Conservation (phyloP, 2,113 vertebrate genomes). For the Lophura nycthemera region DNA sequence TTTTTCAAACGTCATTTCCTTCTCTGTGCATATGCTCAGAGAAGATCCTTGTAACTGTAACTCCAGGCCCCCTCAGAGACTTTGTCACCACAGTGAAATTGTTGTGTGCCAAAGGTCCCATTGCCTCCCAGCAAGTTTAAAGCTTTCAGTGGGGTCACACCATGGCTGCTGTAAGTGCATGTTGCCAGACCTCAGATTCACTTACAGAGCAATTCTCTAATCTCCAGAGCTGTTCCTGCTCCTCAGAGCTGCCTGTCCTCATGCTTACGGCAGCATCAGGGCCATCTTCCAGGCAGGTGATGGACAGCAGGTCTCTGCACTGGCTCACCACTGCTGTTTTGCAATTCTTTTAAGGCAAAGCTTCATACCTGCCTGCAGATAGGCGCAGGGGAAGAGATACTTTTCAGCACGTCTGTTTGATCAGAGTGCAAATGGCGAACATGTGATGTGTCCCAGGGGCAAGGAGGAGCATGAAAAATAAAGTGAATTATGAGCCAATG, state of each 20-base stretch:
- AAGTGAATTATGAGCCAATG: background rate
- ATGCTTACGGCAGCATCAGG: background rate
- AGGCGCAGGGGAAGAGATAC: background rate
- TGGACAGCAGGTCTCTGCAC: background rate
- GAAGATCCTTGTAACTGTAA: background rate
- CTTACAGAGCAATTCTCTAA: background rate
- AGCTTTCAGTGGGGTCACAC: background rate
- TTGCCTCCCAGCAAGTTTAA: background rate
- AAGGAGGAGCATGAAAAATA: background rate
- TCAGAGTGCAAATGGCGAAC: background rate
- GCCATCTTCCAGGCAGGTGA: background rate
- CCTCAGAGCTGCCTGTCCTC: background rate
- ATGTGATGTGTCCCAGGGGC: background rate
- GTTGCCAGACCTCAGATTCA: background rate
- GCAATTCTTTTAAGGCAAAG: background rate
- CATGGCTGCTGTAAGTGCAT: rapidly evolving
- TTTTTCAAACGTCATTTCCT: background rate
- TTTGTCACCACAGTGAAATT: background rate
- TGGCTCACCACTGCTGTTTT: background rate
- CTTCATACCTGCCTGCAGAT: background rate
- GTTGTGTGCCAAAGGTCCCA: background rate
- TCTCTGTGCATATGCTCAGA: rapidly evolving
- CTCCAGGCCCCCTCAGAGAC: background rate
- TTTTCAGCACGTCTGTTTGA: background rate
- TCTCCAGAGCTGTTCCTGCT: background rate